phyloP scores from a whole-genome alignment of 2,113 vertebrate genomes.

The Cephalopterus ornatus region DNA sequence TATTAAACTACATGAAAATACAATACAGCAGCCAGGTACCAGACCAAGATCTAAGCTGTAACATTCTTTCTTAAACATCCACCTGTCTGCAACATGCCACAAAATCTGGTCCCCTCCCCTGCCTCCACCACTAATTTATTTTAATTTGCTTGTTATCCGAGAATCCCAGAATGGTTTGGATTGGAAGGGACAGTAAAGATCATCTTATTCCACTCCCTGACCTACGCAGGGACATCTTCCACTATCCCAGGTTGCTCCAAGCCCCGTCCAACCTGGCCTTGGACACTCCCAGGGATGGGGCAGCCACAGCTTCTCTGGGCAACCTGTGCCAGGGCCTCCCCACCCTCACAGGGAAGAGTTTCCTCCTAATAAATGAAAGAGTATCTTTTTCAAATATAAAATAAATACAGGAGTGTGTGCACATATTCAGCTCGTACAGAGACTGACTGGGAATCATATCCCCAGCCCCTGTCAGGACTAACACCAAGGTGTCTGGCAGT shows the following conservation, averaged over 20 bases:
- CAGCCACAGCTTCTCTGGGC: neutral
- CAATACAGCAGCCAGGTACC: neutral
- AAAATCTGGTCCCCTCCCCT: neutral
- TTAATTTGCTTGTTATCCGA: neutral
- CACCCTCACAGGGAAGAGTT: neutral
- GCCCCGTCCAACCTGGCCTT: fast-evolving
- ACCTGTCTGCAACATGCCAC: neutral
- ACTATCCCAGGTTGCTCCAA: fast-evolving
- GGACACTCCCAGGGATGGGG: neutral
- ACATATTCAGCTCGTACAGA: neutral
- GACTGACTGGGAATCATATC: neutral
- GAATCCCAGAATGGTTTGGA: neutral
- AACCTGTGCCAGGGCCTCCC: neutral
- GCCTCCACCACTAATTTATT: neutral
- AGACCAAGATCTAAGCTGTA: neutral
- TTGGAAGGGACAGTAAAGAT: neutral
- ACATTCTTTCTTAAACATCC: neutral
- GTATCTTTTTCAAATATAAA: neutral
- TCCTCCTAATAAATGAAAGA: neutral
- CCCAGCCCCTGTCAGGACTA: neutral
- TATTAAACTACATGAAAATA: neutral
- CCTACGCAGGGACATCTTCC: neutral
- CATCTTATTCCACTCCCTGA: neutral
- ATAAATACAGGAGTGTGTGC: fast-evolving
- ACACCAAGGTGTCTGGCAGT: neutral